A percentile compares a stretch with the other conserved stretches of the same genome.
These are phyloP conservation scores for Ophiothrix spiculata DNA, from an alignment of 35 echinoderm and acorn worm species.

Conservation along the genomic window DNA sequence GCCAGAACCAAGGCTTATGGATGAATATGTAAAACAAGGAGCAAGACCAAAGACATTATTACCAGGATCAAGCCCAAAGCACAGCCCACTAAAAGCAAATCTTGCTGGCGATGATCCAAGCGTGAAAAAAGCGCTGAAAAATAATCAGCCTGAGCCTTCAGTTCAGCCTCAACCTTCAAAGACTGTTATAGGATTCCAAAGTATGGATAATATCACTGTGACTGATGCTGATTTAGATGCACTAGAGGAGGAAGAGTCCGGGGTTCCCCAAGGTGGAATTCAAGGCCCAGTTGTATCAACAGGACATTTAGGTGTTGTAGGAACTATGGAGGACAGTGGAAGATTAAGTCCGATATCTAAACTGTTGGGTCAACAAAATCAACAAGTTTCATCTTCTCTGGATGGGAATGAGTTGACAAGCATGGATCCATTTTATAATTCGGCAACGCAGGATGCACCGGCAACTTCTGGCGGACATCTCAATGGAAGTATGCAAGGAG, in stretches of 20 bases:
- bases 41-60: conserved; percentile 72
- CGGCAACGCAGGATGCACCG: not conserved
- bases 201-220: conserved; percentile 53
- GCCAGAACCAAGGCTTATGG: conserved; percentile 67
- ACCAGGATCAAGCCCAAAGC: conserved; percentile 33
- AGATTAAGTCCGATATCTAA: conserved; percentile 85
- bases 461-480: not conserved
- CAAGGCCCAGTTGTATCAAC: not conserved
- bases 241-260: conserved; percentile 40
- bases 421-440: conserved; percentile 73
- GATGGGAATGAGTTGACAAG: conserved; percentile 71
- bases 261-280: not conserved
- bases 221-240: conserved; percentile 75
- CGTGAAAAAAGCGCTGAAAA: conserved; percentile 8
- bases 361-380: conserved; percentile 50
- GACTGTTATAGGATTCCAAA: conserved; percentile 64
- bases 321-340: not conserved
- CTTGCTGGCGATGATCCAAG: conserved; percentile 7
- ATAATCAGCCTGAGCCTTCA: not conserved
- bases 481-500: too few relatives aligned
- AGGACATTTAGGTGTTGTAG: conserved; percentile 10
- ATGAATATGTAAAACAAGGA: conserved; percentile 77
- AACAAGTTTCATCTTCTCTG: not conserved
- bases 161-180: not conserved
- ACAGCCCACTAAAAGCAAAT: conserved; percentile 19